Evolutionary conservation across 1,140 invertebrate species (phyloP), one percentile per base, ranked within the genome.

Genomic region (Sycophaga agraensis): DNA sequence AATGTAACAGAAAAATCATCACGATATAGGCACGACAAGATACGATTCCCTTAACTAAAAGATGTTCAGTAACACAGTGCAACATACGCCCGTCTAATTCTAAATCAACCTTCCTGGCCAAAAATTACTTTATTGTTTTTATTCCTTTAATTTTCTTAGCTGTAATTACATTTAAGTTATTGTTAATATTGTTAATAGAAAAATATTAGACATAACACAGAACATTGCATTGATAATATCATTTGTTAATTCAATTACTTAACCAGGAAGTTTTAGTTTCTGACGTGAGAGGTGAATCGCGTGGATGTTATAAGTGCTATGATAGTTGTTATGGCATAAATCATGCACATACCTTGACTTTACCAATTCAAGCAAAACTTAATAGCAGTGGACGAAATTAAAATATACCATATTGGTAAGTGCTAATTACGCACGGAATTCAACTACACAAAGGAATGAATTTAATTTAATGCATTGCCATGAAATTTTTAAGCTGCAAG

Each of bases 21-120:
- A 12, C 2, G 31, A 24, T 39, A 24, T 16, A 39, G 19, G 12
- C 17, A 37, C 35, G 19, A 51, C 22, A 24, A 26, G 16, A 8
- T 48, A n/a, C n/a, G n/a, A n/a, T n/a, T n/a, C n/a, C n/a, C n/a
- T n/a, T n/a, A n/a, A n/a, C n/a, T n/a, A n/a, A n/a, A n/a, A n/a
- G n/a, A n/a, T n/a, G n/a, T 31, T 49, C 24, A 40, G 48, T 59
- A 59, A 59, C 57, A 59, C 57, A 59, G 57, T 59, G 57, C 57
- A 59, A 59, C 57, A 59, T 59, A 48, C 57, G 37, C 46, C 57
- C 46, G n/a, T 34, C 28, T 14, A 22, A 24, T 14, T 31, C 8
- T 48, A 9, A n/a, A 39, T 49, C 12, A 26, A 31, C 6, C 26
- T 57, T 39, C 28, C 55, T 57, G 55, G 43, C 39, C 12, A 46